A percentile compares a stretch with the other conserved stretches of the same genome.
These are phyloP conservation scores for Gastracanthus pulcherrimus DNA, from an alignment of 2,888 invertebrate genomes.

Conservation along the genomic window DNA sequence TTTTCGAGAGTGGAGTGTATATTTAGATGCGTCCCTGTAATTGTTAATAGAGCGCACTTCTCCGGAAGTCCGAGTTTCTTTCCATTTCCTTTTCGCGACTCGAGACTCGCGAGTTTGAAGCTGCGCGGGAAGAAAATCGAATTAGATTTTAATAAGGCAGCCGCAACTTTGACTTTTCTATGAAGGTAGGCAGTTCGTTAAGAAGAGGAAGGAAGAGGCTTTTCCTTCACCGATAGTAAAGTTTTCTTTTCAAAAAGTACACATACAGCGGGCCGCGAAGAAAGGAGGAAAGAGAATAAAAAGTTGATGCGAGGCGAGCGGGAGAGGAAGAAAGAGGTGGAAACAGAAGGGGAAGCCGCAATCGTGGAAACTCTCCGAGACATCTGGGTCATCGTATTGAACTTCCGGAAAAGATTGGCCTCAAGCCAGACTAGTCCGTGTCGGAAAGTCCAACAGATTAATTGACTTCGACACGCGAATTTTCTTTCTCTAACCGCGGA, in stretches of 20 bases:
- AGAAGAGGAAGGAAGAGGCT: conserved; percentile 1
- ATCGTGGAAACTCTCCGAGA: conserved; percentile 53
- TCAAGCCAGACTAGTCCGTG: conserved; percentile 57
- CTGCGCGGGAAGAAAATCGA: conserved; percentile 2
- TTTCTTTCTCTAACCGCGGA: conserved; percentile 49
- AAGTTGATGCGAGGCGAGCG: neutral
- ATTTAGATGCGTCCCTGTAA: neutral
- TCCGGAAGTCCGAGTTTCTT: neutral
- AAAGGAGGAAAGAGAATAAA: neutral
- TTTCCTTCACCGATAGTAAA: neutral
- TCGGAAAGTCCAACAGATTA: conserved; percentile 66
- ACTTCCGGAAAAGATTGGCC: conserved; percentile 64
- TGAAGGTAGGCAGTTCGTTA: conserved; percentile 7
- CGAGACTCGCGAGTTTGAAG: no score
- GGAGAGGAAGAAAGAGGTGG: conserved; percentile 9
- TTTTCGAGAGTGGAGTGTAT: neutral
- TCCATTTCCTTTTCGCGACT: no score
- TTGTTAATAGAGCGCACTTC: neutral
- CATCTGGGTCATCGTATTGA: conserved; percentile 62
- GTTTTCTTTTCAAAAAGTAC: conserved; percentile 40
- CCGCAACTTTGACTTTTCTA: neutral
- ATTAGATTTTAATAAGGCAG: conserved; percentile 36
- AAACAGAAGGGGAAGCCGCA: conserved; percentile 33
- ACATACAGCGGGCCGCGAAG: neutral
- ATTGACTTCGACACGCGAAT: conserved; percentile 66